Conservation (phyloP, 2,797 vertebrate genomes). For the Gymnoscopelus braueri region DNA sequence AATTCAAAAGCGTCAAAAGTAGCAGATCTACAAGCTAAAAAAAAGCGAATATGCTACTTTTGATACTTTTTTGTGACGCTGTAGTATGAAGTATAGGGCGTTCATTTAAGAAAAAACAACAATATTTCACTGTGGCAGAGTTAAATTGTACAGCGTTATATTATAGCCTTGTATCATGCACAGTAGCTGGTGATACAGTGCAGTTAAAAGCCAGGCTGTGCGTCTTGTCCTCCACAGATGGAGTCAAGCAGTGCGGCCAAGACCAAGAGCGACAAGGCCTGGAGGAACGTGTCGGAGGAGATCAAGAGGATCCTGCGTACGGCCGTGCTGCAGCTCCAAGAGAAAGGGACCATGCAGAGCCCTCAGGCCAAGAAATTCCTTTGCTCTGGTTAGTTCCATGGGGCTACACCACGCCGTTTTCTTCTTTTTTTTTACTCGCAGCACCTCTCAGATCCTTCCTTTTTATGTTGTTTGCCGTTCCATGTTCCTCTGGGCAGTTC, state of each 20-base stretch:
- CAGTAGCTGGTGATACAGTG: background rate
- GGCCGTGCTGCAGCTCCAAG: constrained; percentile 91
- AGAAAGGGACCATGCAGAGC: constrained; percentile 95
- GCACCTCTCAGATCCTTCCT: too few relatives aligned
- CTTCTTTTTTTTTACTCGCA: background rate
- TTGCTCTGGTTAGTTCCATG: constrained; percentile 88
- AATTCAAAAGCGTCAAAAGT: too few relatives aligned
- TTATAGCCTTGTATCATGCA: too few relatives aligned
- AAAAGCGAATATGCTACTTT: too few relatives aligned
- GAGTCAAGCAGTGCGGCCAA: constrained; percentile 87
- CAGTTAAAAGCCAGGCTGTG: constrained; percentile 26
- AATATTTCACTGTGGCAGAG: too few relatives aligned
- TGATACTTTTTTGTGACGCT: too few relatives aligned
- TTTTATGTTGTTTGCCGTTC: too few relatives aligned
- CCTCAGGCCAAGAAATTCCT: constrained; percentile 95
- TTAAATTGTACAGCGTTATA: too few relatives aligned
- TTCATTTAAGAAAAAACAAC: too few relatives aligned
- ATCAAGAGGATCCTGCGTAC: constrained; percentile 96
- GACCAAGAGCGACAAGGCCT: constrained; percentile 89
- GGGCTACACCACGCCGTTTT: background rate
- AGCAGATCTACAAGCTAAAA: too few relatives aligned
- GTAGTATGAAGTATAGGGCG: too few relatives aligned
- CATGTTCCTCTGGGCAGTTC: too few relatives aligned
- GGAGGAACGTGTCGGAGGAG: constrained; percentile 94
- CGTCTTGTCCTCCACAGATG: constrained; percentile 77